Conservation (phyloP, 1,140 invertebrate genomes). For the Drosophila biarmipes region DNA sequence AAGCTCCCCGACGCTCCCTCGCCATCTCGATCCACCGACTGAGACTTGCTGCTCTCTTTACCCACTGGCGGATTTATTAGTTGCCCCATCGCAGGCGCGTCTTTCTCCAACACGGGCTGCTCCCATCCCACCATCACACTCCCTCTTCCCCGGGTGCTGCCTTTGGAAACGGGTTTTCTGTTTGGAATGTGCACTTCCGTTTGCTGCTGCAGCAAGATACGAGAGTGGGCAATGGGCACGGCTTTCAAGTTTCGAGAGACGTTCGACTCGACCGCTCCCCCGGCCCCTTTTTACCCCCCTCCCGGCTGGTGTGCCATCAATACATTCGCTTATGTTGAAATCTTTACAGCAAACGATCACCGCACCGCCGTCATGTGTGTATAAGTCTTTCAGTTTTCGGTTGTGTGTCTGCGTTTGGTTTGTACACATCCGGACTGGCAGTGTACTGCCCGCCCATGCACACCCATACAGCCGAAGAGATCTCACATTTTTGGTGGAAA, state of each 20-base stretch:
- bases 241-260: conserved; percentile 79
- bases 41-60: conserved; percentile 79
- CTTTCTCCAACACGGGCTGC: conserved; percentile 64
- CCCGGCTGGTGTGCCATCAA: conserved; percentile 69
- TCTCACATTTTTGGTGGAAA: conserved; percentile 68
- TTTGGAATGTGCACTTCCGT: conserved; percentile 84
- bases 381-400: conserved; percentile 24
- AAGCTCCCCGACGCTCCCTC: neutral
- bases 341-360: conserved; percentile 58
- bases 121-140: conserved; percentile 4
- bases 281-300: conserved; percentile 1
- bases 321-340: conserved; percentile 62
- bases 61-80: conserved; percentile 83
- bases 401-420: conserved; percentile 55
- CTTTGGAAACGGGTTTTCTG: conserved; percentile 76
- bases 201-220: conserved; percentile 64
- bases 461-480: conserved; percentile 34
- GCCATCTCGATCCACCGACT: conserved; percentile 23
- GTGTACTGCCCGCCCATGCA: conserved; percentile 63
- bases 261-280: conserved; percentile 28
- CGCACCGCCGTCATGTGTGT: conserved; percentile 38
- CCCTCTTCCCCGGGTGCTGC: conserved; percentile 28
- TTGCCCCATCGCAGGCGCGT: conserved; percentile 54
- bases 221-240: conserved; percentile 75
- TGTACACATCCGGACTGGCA: conserved; percentile 79